Evolutionary conservation across 1,140 invertebrate genomes (phyloP).

Genomic region (Drosophila fuyamai): DNA sequence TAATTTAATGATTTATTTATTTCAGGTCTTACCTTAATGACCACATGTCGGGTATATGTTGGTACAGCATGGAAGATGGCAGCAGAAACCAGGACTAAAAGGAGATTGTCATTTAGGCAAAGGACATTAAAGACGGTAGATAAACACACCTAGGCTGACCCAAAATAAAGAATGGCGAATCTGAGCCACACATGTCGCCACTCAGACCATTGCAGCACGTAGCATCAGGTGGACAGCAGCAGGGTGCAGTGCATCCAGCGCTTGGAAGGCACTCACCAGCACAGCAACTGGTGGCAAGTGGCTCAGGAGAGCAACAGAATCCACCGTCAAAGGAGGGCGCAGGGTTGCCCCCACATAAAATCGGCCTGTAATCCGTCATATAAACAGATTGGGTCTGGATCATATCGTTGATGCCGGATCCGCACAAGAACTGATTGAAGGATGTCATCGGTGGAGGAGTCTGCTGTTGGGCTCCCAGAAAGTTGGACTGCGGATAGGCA

Average conservation of each 20-base stretch:
- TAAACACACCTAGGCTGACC: slow-evolving; percentile 8
- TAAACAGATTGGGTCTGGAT: slow-evolving; percentile 43
- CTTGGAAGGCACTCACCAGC: not conserved
- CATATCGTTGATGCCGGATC: slow-evolving; percentile 9
- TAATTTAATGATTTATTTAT: too few species aligned
- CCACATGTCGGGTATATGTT: not conserved
- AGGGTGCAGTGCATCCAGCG: not conserved
- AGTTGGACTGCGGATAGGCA: slow-evolving; percentile 5
- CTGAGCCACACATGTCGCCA: not conserved
- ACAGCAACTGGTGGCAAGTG: not conserved
- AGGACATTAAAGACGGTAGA: not conserved
- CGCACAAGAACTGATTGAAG: too few species aligned
- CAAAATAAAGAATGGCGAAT: not conserved
- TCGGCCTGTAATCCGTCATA: slow-evolving; percentile 36
- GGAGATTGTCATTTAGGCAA: not conserved
- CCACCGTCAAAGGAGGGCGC: not conserved
- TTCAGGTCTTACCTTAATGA: not conserved
- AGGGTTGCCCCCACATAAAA: slow-evolving; percentile 9
- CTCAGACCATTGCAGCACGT: not conserved
- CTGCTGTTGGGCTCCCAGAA: not conserved
- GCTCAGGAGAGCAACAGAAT: not conserved
- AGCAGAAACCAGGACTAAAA: not conserved
- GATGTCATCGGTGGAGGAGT: not conserved
- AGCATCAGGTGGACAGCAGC: not conserved
- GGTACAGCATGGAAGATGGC: not conserved